Evolutionary conservation across 1,140 invertebrate species (phyloP), one percentile per base, ranked within the genome.

Genomic region (Caenorhabditis inopinata): DNA sequence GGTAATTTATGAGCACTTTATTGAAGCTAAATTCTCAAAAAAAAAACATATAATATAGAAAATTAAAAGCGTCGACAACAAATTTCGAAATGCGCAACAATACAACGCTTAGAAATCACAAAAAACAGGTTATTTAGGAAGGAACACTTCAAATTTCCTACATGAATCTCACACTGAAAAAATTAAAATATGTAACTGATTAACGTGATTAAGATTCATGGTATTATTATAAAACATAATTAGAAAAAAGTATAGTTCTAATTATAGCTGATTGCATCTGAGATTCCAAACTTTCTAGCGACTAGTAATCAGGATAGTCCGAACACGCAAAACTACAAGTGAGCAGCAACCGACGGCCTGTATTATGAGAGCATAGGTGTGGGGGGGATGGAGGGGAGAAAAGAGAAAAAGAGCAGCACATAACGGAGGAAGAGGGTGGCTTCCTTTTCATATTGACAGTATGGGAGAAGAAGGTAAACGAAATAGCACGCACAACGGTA

Each of bases 401-500:
- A 68, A 68, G 32, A 68, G 58, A 68, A 68, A 58, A 68, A 68
- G 58, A 68, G 58, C 58, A 68, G 58, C 58, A 62, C 9, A 11
- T 16, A 68, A 68, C 9, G 25, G 32, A 21, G 58, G 53, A 58
- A 32, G 35, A 14, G n/a, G 58, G 58, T 58, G 51, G 51, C 51
- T 58, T 58, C 51, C 27, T 29, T 32, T 68, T 68, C 58, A 68
- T 68, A 68, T 68, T 68, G 58, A 68, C 58, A 68, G 58, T 68
- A 68, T 68, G 58, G 3, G 58, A 18, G 21, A 68, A 68, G 58
- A 68, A 68, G 58, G 58, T 42, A 68, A 68, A 68, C 58, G 58
- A 68, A 68, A 68, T 68, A 68, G 58, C 58, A 68, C 58, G 58
- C 58, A 38, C 58, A 68, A 68, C 58, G 58, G 58, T 68, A 68